A percentile compares a stretch with the other conserved stretches of the same genome.
Evolutionary conservation across 2,888 invertebrate genomes (phyloP).

Genomic region (Allolobophora icterica): DNA sequence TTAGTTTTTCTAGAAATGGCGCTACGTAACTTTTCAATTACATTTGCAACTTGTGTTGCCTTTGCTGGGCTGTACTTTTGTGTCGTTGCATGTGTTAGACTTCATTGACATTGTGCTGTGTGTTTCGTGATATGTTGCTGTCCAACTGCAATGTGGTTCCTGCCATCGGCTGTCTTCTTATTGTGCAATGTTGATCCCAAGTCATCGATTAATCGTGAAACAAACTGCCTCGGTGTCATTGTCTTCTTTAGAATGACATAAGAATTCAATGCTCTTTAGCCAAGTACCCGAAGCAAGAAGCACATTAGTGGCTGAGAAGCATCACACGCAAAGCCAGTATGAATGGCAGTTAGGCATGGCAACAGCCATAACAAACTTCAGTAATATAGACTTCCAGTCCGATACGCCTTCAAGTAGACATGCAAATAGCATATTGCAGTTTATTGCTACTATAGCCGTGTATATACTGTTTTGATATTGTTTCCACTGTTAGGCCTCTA

Average conservation of each 20-base stretch:
- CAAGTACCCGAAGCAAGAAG: neutral
- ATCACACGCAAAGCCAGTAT: neutral
- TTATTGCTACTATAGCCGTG: too few relatives aligned
- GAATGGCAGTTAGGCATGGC: neutral
- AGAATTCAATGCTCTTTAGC: neutral
- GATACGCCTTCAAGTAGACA: neutral
- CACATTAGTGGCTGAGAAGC: neutral
- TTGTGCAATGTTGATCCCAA: neutral
- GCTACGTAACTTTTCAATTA: neutral
- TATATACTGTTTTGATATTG: too few relatives aligned
- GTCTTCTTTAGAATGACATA: neutral
- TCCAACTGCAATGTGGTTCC: neutral
- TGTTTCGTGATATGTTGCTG: neutral
- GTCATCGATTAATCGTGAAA: too few relatives aligned
- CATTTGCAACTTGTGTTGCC: neutral
- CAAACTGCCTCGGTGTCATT: too few relatives aligned
- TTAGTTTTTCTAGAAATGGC: too few relatives aligned
- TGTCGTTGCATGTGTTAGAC: neutral
- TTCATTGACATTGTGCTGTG: neutral
- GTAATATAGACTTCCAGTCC: neutral
- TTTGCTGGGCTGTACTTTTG: neutral
- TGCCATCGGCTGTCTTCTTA: neutral
- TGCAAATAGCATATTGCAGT: too few relatives aligned
- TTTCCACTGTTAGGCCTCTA: too few relatives aligned
- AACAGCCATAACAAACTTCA: neutral